A percentile compares a stretch with the other conserved stretches of the same genome.
These are phyloP conservation scores for Sciurus carolinensis DNA, from an alignment of 2,797 vertebrate species.

Conservation along the genomic window DNA sequence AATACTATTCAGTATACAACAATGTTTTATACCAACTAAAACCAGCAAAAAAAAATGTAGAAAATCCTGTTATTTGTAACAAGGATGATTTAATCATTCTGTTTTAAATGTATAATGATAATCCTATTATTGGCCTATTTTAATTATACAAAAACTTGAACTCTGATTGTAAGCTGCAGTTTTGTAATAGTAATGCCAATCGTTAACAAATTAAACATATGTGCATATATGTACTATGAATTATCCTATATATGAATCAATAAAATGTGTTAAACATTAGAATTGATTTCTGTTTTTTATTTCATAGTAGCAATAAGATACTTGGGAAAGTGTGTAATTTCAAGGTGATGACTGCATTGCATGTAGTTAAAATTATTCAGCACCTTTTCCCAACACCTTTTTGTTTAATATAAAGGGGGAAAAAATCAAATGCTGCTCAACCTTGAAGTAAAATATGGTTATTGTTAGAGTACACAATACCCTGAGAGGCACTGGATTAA, in stretches of 20 bases:
- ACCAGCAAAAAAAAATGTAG: neutral
- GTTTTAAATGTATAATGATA: conserved; percentile 45
- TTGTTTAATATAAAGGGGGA: conserved; percentile 35
- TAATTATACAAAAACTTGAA: conserved; percentile 37
- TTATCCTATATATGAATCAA: conserved; percentile 25
- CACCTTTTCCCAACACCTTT: conserved; percentile 55
- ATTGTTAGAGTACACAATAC: neutral
- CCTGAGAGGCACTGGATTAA: neutral
- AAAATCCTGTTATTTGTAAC: conserved; percentile 25
- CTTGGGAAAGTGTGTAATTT: neutral
- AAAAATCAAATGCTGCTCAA: neutral
- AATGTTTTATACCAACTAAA: conserved; percentile 40
- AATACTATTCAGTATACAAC: conserved; percentile 11
- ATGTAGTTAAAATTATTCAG: conserved; percentile 51
- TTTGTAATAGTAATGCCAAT: conserved; percentile 48
- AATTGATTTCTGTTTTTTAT: conserved; percentile 60
- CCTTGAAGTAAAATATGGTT: conserved; percentile 51
- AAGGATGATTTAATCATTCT: neutral
- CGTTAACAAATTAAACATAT: conserved; percentile 42
- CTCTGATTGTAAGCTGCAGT: conserved; percentile 24
- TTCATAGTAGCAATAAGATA: conserved; percentile 29
- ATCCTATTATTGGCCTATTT: conserved; percentile 56
- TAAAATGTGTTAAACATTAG: neutral
- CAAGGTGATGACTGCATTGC: neutral
- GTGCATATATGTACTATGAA: neutral